phyloP scores from a whole-genome alignment of 1,140 invertebrate species.

The Saxidomus purpurata region DNA sequence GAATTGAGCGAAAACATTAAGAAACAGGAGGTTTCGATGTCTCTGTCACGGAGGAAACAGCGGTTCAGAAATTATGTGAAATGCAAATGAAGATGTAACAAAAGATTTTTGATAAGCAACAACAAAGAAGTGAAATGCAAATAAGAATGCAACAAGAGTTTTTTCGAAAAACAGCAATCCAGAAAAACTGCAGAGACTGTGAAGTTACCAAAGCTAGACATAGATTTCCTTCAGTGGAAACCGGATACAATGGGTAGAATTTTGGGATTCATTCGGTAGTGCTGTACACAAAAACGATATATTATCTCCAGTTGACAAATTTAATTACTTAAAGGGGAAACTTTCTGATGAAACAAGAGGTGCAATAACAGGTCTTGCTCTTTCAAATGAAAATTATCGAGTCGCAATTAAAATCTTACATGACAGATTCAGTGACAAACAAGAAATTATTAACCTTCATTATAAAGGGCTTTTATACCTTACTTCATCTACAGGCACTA shows the following conservation, averaged over 20 bases:
- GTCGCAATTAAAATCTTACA: constrained; percentile 7
- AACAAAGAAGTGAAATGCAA: not conserved
- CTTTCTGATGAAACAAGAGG: not conserved
- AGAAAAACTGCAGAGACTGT: not conserved
- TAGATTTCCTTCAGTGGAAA: not conserved
- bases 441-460: not conserved
- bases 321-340: constrained; percentile 40
- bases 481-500: not conserved
- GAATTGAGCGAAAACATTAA: not conserved
- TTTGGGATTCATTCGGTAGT: constrained; percentile 12
- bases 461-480: not conserved
- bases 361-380: not conserved
- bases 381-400: constrained; percentile 13
- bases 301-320: constrained; percentile 39
- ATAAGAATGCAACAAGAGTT: constrained; percentile 13
- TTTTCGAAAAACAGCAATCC: not conserved
- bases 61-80: not conserved
- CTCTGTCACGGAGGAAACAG: not conserved
- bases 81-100: constrained; percentile 23
- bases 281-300: not conserved
- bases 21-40: not conserved
- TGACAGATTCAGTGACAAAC: constrained; percentile 25
- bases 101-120: constrained; percentile 12
- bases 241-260: constrained; percentile 5
- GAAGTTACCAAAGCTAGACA: constrained; percentile 18